These are phyloP conservation scores for Gobiocypris rarus DNA, from an alignment of 2,113 vertebrate genomes.

Conservation along the genomic window DNA sequence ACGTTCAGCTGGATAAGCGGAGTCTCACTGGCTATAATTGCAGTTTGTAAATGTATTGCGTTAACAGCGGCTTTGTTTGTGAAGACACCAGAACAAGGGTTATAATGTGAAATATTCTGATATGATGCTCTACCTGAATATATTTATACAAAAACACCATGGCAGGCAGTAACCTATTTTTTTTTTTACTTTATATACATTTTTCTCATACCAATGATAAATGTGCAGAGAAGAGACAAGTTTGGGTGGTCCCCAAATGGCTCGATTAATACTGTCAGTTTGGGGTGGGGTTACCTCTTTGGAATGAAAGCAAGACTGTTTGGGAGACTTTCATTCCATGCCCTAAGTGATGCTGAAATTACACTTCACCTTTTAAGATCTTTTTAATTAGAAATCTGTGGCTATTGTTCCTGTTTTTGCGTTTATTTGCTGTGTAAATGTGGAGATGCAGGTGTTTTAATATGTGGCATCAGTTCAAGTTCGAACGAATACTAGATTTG, in stretches of 20 bases:
- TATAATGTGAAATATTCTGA: conserved; percentile 5
- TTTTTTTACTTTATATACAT: neutral
- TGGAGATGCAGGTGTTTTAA: neutral
- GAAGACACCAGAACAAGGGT: neutral
- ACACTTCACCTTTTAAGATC: conserved; percentile 34
- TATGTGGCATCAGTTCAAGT: neutral
- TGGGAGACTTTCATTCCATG: neutral
- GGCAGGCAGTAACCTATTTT: neutral
- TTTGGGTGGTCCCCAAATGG: neutral
- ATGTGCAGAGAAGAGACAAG: neutral
- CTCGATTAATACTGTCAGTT: neutral
- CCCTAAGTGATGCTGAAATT: neutral
- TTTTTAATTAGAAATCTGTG: conserved; percentile 31
- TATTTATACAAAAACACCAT: neutral
- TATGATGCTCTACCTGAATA: neutral
- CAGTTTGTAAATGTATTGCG: conserved; percentile 9
- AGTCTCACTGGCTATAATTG: conserved; percentile 5
- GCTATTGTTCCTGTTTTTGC: conserved; percentile 19
- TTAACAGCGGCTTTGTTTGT: neutral
- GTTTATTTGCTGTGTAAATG: neutral
- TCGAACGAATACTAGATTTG: neutral
- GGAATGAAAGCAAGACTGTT: neutral
- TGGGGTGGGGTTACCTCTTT: too few relatives aligned
- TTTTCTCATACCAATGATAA: neutral
- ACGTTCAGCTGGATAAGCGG: conserved; percentile 13